Base-by-base conservation (phyloP, 1,140 invertebrate species). In the Tetramorium parvispinum region DNA sequence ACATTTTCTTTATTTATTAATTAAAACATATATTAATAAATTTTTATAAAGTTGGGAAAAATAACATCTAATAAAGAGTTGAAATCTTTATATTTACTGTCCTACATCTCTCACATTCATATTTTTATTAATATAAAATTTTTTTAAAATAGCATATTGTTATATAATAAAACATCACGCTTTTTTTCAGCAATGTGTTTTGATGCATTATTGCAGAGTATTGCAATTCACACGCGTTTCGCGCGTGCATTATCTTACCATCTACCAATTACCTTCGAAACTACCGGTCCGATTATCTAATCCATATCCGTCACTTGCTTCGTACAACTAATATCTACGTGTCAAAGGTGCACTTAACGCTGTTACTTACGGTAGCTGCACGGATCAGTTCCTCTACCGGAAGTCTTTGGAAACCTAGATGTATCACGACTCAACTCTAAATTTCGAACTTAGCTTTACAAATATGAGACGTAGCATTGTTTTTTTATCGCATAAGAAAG, bases 211-310 rank as follows among this genome's bases (percentile, higher is more conserved):
- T 27, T 18, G n/a, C n/a, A 68, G 53, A 81, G 68, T 70, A 53
- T 32, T 21, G 63, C 68, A 77, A 77, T 77, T 61, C 10, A 46
- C 4, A 43, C 18, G 40, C 10, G n/a, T n/a, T 3, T 32, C 27
- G 27, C 40, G 11, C 24, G 27, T 79, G 32, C 46, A 68, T 51
- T 79, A 32, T 68, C 61, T 79, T 68, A 68, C 53, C 77, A 53
- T 70, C 46, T 81, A 32, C 13, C 63, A 81, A 81, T 81, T 81
- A 81, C 32, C n/a, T 68, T 51, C 21, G 32, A 81, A 37, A 81
- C 59, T 66, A 65, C 77, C 21, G 32, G 63, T 68, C 68, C 77
- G 77, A 70, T 81, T 81, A 81, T 81, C 32, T 81, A 81, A 81
- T 81, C 63, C 46, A 53, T 81, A 81, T 32, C 77, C 51, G 46